Evolutionary conservation across 2,888 invertebrate genomes (phyloP).

Genomic region (Torymus auratus): DNA sequence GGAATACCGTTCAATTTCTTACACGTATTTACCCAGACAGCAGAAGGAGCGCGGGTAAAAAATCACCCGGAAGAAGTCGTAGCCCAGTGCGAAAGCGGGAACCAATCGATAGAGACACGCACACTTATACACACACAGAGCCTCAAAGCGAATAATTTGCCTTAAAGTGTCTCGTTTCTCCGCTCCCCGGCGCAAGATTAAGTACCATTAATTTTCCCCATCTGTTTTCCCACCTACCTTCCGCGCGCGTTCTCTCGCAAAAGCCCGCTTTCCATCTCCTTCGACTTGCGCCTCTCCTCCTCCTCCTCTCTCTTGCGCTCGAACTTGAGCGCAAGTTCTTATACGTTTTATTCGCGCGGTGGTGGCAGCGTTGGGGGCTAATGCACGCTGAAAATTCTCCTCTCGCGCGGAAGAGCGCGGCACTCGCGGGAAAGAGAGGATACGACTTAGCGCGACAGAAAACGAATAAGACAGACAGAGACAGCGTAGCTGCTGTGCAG

Average conservation of each 20-base stretch:
- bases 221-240: slow-evolving; percentile 37
- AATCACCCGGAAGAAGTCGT: neutral
- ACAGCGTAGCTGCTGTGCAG: neutral
- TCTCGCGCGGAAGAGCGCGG: neutral
- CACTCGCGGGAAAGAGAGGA: neutral
- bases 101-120: neutral
- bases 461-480: slow-evolving; percentile 16
- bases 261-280: slow-evolving; percentile 10
- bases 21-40: neutral
- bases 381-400: slow-evolving; percentile 29
- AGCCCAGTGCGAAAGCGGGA: neutral
- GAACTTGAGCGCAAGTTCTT: slow-evolving; percentile 32
- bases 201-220: slow-evolving; percentile 53
- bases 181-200: slow-evolving; percentile 33
- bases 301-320: neutral
- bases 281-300: neutral
- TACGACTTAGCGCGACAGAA: neutral
- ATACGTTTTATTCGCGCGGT: slow-evolving; percentile 23
- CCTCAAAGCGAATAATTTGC: slow-evolving; percentile 46
- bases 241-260: neutral
- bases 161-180: slow-evolving; percentile 43
- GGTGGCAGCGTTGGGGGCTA: neutral
- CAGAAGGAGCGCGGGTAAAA: neutral
- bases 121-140: neutral
- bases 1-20: neutral